A percentile compares a stretch with the other conserved stretches of the same genome.
Conservation (phyloP, 2,888 invertebrate genomes). For the Mimachlamys varia region DNA sequence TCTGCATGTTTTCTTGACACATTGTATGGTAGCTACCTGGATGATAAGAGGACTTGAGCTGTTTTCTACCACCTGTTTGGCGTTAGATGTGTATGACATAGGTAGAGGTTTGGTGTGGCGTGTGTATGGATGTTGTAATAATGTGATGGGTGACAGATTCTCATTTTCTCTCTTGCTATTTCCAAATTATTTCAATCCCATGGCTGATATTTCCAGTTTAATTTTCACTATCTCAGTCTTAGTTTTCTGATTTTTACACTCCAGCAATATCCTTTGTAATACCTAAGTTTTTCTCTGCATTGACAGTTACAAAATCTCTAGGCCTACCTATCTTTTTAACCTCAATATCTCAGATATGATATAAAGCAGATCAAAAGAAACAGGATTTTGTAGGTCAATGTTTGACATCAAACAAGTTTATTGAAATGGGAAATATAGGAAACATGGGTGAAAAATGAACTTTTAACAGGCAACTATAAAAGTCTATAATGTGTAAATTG, state of each 20-base stretch:
- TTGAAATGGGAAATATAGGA: neutral
- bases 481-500: neutral
- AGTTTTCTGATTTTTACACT: neutral
- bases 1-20: neutral
- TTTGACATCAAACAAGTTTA: neutral
- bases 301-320: no score
- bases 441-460: neutral
- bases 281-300: neutral
- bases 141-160: conserved; percentile 2
- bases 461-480: neutral
- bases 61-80: conserved; percentile 23
- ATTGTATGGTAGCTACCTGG: conserved; percentile 3
- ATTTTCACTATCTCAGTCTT: no score
- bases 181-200: neutral
- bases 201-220: neutral
- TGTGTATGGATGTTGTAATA: conserved; percentile 26
- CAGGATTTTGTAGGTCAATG: neutral
- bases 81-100: conserved; percentile 6
- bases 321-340: no score
- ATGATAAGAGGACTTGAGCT: neutral
- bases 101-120: conserved; percentile 23
- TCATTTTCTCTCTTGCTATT: conserved; percentile 19
- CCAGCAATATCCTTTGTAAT: neutral
- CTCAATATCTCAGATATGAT: neutral
- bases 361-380: neutral